Evolutionary conservation across 2,888 invertebrate genomes (phyloP), one percentile per base, ranked within the genome.

Genomic region (Bellardia bayeri): DNA sequence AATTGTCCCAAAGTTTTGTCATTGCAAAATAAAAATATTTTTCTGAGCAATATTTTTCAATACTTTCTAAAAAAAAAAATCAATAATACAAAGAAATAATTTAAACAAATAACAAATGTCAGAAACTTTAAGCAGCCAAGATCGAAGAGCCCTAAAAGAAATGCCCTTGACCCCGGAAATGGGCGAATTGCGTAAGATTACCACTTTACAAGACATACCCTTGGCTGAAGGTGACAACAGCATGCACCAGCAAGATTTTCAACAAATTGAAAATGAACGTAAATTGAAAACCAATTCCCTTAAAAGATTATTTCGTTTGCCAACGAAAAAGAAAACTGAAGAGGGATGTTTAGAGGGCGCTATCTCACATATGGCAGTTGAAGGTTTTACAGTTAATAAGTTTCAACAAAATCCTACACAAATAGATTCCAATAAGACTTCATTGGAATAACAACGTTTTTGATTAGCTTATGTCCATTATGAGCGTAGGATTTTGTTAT

Each of bases 231-330:
- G 71, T 13, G 74, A 54, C 2, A 58, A 54, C 2, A 58, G 56
- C 13, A 33, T 33, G 61, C 68, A 23, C 23, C 9, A 33, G n/a
- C 30, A 7, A 37, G 33, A 23, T 7, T 37, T 54, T 42, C 49
- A 49, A n/a, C 40, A 7, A 4, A 72, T 45, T 8, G 76, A 68
- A 49, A 49, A 14, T 9, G 85, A 85, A n/a, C 78, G 58, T 40
- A 42, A 87, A 42, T 63, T 87, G 3, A 91, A 91, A 64, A 61
- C 89, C 2, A 90, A 87, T 83, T 90, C 91, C 2, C 82, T 92
- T 16, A 92, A 91, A 37, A 91, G 92, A n/a, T 91, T 93, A 86
- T 92, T 92, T 42, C 91, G 91, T 71, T 58, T 91, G 13, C 76
- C 89, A 1, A 71, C 89, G 66, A 91, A 89, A 79, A 86, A 88